phyloP scores from a whole-genome alignment of 2,797 vertebrate species.

The Falco berigora region DNA sequence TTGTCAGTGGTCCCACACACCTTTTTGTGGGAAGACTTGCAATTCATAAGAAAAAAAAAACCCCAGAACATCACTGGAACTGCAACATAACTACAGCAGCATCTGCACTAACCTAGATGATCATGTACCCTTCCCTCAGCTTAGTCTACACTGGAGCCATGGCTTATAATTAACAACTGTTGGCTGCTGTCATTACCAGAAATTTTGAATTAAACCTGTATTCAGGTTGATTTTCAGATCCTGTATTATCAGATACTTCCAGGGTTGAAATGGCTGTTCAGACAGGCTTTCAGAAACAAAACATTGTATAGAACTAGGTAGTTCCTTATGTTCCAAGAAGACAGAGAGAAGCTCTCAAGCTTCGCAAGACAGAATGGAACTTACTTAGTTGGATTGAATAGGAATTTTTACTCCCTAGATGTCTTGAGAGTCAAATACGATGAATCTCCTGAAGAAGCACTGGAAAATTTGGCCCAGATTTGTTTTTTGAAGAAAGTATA shows the following conservation, averaged over 20 bases:
- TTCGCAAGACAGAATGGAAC: background rate
- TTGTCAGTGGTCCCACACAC: background rate
- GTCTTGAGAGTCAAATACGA: background rate
- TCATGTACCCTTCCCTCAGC: background rate
- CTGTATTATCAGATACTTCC: background rate
- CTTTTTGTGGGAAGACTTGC: background rate
- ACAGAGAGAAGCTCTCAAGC: background rate
- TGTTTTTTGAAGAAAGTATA: background rate
- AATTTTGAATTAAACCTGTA: background rate
- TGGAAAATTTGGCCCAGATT: background rate
- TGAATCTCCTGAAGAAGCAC: background rate
- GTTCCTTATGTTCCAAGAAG: background rate
- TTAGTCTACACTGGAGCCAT: background rate
- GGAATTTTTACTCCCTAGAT: background rate
- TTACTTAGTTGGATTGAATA: background rate
- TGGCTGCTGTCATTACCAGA: background rate
- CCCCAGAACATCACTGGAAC: background rate
- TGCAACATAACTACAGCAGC: background rate
- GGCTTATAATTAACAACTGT: background rate
- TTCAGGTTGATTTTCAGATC: background rate
- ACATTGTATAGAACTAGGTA: background rate
- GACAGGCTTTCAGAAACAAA: background rate
- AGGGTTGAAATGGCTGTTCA: background rate
- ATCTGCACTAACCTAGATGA: background rate
- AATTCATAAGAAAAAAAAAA: background rate